Percentiles rank a stretch among this genome's conserved stretches.
Conservation (phyloP, 2,113 vertebrate genomes). For the Scatophagus argus region DNA sequence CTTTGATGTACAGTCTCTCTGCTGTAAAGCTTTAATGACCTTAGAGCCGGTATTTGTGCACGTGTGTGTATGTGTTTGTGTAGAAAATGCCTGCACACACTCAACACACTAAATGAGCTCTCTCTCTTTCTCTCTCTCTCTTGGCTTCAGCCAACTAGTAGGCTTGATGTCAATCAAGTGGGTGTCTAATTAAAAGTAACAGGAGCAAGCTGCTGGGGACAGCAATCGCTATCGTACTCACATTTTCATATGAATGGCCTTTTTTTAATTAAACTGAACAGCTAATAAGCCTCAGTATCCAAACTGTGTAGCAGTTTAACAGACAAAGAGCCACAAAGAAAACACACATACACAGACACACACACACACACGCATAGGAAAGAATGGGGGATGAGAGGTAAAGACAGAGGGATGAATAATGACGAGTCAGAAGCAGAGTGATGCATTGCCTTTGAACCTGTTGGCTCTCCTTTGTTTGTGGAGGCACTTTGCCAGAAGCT, state of each 20-base stretch:
- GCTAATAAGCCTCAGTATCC: constrained; percentile 88
- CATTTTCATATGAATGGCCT: constrained; percentile 98
- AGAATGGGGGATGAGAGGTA: constrained; percentile 76
- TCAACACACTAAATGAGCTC: constrained; percentile 32
- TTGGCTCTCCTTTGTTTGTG: constrained; percentile 81
- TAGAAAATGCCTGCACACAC: constrained; percentile 49
- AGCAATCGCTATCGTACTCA: constrained; percentile 91
- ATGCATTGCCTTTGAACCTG: constrained; percentile 87
- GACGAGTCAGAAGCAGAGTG: constrained; percentile 78
- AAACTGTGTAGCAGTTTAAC: constrained; percentile 86
- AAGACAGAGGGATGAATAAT: constrained; percentile 84
- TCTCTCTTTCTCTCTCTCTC: neutral
- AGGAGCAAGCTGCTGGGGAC: constrained; percentile 92
- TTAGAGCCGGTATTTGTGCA: constrained; percentile 68
- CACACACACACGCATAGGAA: constrained; percentile 38
- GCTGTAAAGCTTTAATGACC: constrained; percentile 73
- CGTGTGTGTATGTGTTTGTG: constrained; percentile 56
- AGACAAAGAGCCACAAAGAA: constrained; percentile 84
- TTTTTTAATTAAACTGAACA: constrained; percentile 96
- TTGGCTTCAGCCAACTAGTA: constrained; percentile 65
- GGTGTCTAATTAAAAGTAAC: constrained; percentile 95
- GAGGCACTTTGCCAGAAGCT: constrained; percentile 79
- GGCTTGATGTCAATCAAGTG: constrained; percentile 85
- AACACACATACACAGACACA: constrained; percentile 55
- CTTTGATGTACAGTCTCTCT: constrained; percentile 76